Conservation (phyloP, 2,888 invertebrate species). For the Pristionchus fissidentatus region DNA sequence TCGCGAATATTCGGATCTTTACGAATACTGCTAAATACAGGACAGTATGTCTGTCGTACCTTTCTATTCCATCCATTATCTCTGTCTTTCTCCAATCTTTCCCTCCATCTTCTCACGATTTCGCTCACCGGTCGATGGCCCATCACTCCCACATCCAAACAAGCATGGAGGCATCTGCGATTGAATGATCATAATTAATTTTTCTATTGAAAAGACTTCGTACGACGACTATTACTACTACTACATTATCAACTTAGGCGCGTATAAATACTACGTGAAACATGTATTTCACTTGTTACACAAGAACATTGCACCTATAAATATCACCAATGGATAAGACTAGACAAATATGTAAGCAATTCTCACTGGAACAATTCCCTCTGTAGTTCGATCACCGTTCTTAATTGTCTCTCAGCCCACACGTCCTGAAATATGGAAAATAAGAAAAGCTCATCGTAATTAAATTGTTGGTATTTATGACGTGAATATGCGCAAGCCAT, state of each 20-base stretch:
- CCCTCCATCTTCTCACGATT: not conserved
- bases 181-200: no score
- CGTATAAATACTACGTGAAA: no score
- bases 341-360: not conserved
- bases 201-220: no score
- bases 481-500: no score
- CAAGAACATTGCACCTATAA: not conserved
- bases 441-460: no score
- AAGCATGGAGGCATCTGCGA: not conserved
- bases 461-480: no score
- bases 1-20: not conserved
- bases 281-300: no score
- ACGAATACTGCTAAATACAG: no score
- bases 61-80: not conserved
- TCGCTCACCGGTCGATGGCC: not conserved
- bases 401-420: constrained; percentile 59
- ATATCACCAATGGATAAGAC: not conserved
- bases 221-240: no score
- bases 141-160: not conserved
- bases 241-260: no score
- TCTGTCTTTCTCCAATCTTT: constrained; percentile 13
- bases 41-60: no score
- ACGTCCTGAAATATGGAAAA: constrained; percentile 54
- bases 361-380: constrained; percentile 52
- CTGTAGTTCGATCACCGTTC: constrained; percentile 55